Evolutionary conservation across 92 coral and sea anemone genomes (phyloP).

Genomic region (Porites cylindrica): DNA sequence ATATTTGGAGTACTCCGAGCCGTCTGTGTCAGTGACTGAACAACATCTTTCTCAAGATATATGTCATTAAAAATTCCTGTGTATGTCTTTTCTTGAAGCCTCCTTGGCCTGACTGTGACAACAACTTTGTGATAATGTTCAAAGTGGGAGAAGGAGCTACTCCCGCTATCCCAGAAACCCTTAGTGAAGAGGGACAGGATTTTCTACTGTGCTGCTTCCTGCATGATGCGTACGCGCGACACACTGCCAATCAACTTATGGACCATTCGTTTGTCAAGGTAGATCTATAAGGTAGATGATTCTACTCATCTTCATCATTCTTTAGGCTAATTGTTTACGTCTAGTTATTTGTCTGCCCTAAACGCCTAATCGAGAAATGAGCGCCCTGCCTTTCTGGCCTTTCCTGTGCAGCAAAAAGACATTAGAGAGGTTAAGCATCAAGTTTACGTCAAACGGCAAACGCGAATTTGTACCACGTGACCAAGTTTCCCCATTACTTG

Average conservation of each 20-base stretch:
- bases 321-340: not conserved
- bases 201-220: conserved; percentile 81
- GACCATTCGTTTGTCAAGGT: conserved; percentile 97
- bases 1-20: too few relatives aligned
- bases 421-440: too few relatives aligned
- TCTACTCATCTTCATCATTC: not conserved
- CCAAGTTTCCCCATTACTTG: too few relatives aligned
- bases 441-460: too few relatives aligned
- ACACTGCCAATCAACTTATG: conserved; percentile 84
- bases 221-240: conserved; percentile 85
- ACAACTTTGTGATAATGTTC: conserved; percentile 94
- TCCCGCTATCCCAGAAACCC: conserved; percentile 91
- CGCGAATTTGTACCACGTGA: too few relatives aligned
- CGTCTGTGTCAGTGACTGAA: too few relatives aligned
- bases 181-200: conserved; percentile 94
- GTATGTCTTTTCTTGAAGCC: conserved; percentile 70
- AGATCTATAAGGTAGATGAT: conserved; percentile 10
- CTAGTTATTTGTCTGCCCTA: not conserved
- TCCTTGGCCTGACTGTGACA: conserved; percentile 98
- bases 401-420: too few relatives aligned
- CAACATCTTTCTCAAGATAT: too few relatives aligned
- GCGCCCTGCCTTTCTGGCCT: too few relatives aligned
- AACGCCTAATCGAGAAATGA: not conserved
- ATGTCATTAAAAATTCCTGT: not conserved
- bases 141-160: conserved; percentile 97